These are phyloP conservation scores for Drosophila serrata DNA, from an alignment of 1,140 invertebrate species.

Conservation along the genomic window DNA sequence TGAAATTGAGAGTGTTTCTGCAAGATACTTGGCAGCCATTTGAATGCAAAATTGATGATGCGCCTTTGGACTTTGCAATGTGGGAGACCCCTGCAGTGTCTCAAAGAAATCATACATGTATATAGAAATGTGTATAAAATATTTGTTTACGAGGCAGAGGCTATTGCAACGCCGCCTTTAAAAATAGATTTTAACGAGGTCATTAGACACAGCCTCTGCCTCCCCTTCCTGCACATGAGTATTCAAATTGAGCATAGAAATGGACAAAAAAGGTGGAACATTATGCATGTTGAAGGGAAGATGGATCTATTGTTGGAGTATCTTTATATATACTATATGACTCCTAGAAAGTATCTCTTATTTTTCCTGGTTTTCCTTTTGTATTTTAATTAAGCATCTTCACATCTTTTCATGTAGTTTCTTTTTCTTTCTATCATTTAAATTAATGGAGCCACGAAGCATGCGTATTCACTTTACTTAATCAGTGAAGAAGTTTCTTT, in stretches of 20 bases:
- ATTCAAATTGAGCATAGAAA: slow-evolving; percentile 50
- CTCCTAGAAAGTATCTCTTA: neutral
- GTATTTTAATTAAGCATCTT: slow-evolving; percentile 7
- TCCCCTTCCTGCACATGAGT: slow-evolving; percentile 19
- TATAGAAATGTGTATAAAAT: slow-evolving; percentile 13
- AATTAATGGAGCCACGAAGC: neutral
- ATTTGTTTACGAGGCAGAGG: slow-evolving; percentile 13
- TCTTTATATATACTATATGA: neutral
- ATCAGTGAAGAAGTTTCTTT: slow-evolving; percentile 13
- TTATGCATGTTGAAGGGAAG: slow-evolving; percentile 29
- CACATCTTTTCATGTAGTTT: neutral
- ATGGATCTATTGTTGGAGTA: slow-evolving; percentile 21
- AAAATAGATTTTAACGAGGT: slow-evolving; percentile 80
- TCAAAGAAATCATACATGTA: slow-evolving; percentile 32
- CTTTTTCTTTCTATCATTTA: neutral
- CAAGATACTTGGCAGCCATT: slow-evolving; percentile 42
- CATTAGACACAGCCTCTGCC: slow-evolving; percentile 56
- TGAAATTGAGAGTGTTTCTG: slow-evolving; percentile 51
- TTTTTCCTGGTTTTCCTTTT: neutral
- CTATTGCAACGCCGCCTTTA: slow-evolving; percentile 56
- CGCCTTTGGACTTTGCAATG: slow-evolving; percentile 56
- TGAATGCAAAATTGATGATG: slow-evolving; percentile 25
- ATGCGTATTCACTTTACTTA: slow-evolving; percentile 8
- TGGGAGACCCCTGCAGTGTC: slow-evolving; percentile 66
- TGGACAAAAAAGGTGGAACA: slow-evolving; percentile 18